Conservation (phyloP, 2,888 invertebrate species). For the Thalpophila matura region DNA sequence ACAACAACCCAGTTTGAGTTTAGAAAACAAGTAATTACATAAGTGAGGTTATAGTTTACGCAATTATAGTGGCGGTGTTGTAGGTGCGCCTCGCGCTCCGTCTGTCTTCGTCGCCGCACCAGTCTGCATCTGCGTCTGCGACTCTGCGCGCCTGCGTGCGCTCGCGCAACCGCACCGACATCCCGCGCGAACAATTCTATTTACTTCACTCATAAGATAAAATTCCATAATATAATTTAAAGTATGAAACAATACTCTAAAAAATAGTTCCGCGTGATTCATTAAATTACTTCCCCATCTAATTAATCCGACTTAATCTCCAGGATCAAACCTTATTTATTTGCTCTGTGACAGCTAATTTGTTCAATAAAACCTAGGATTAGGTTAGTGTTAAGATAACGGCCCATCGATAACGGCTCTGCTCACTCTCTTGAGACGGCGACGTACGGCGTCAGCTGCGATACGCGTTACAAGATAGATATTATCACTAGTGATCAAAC, state of each 20-base stretch:
- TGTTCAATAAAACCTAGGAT: slow-evolving; percentile 3
- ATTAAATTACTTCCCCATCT: not conserved
- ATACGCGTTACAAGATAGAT: slow-evolving; percentile 64
- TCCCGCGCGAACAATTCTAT: slow-evolving; percentile 14
- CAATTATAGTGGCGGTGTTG: slow-evolving; percentile 69
- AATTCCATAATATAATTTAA: not conserved
- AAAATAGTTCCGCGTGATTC: not conserved
- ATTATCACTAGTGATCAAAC: slow-evolving; percentile 44
- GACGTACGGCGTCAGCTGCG: slow-evolving; percentile 43
- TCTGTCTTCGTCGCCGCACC: slow-evolving; percentile 49
- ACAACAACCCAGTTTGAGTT: slow-evolving; percentile 71
- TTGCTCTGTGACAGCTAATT: slow-evolving; percentile 11
- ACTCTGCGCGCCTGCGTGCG: slow-evolving; percentile 58
- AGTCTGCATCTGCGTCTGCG: slow-evolving; percentile 53
- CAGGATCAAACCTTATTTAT: slow-evolving; percentile 12
- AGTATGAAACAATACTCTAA: not conserved
- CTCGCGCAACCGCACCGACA: slow-evolving; percentile 45
- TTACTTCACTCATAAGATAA: not conserved
- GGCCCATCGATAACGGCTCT: slow-evolving; percentile 69
- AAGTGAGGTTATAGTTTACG: slow-evolving; percentile 81
- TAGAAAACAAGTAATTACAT: slow-evolving; percentile 80
- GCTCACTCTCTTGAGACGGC: slow-evolving; percentile 54
- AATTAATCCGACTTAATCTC: not conserved
- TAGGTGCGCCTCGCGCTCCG: slow-evolving; percentile 51
- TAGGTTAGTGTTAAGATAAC: slow-evolving; percentile 68